phyloP scores from a whole-genome alignment of 1,140 invertebrate species.

The Solenopsis invicta region DNA sequence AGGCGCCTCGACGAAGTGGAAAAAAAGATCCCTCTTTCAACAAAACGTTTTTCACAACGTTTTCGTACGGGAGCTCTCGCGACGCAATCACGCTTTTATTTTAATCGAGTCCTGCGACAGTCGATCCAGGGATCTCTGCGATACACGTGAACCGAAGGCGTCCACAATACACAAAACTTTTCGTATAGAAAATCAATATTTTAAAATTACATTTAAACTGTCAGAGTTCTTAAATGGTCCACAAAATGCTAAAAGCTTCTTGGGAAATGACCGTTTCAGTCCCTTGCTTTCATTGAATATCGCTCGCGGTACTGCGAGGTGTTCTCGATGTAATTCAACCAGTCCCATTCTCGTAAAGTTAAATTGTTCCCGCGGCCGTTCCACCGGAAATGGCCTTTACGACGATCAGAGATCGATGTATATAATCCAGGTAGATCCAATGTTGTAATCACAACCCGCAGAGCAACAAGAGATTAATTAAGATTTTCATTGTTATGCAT shows the following conservation, averaged over 20 bases:
- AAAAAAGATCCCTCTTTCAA: conserved; percentile 19
- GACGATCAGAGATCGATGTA: conserved; percentile 65
- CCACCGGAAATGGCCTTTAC: conserved; percentile 36
- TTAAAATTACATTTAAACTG: conserved; percentile 25
- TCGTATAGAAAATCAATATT: conserved; percentile 4
- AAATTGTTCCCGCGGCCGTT: conserved; percentile 69
- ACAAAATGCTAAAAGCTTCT: conserved; percentile 49
- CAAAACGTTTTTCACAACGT: neutral
- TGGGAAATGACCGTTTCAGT: conserved; percentile 49
- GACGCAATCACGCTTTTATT: neutral
- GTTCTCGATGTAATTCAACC: conserved; percentile 71
- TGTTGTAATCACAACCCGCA: too few species aligned
- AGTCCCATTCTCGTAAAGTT: conserved; percentile 73
- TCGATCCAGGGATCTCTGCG: neutral
- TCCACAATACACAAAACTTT: conserved; percentile 12
- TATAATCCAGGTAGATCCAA: too few species aligned
- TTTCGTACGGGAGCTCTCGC: neutral
- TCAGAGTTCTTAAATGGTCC: conserved; percentile 35
- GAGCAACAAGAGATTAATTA: too few species aligned
- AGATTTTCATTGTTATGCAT: too few species aligned
- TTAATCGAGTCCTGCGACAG: neutral
- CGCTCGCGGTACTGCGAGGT: conserved; percentile 62
- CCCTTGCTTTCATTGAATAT: conserved; percentile 39
- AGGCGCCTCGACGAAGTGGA: conserved; percentile 5
- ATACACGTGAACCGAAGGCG: neutral